These are phyloP conservation scores for Chionoecetes opilio DNA, from an alignment of 1,140 invertebrate genomes.

Conservation along the genomic window DNA sequence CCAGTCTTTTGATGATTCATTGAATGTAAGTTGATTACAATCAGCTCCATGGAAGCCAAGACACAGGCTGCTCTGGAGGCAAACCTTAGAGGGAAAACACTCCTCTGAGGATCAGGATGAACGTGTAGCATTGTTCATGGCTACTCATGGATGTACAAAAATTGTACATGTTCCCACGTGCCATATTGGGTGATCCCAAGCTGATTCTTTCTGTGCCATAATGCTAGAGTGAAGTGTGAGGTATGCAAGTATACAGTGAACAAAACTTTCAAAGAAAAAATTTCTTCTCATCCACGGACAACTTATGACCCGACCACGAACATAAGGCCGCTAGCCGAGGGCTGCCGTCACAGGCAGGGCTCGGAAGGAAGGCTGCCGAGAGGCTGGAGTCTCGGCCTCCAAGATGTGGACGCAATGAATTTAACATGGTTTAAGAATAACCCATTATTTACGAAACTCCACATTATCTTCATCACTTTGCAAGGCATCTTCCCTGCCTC, in stretches of 20 bases:
- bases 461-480: too few species aligned
- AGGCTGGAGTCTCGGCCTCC: neutral
- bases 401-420: neutral
- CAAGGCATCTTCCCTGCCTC: too few species aligned
- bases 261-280: neutral
- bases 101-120: neutral
- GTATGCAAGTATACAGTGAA: slow-evolving; percentile 6
- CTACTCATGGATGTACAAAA: neutral
- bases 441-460: neutral
- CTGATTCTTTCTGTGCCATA: slow-evolving; percentile 34
- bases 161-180: neutral
- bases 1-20: slow-evolving; percentile 50
- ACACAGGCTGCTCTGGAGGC: slow-evolving; percentile 35
- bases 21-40: neutral
- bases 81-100: neutral
- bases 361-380: neutral
- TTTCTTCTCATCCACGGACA: neutral
- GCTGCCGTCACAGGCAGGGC: neutral
- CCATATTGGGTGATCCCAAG: slow-evolving; percentile 46
- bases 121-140: neutral
- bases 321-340: neutral
- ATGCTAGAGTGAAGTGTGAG: neutral
- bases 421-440: neutral
- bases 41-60: slow-evolving; percentile 48
- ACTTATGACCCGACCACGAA: neutral